These are phyloP conservation scores for Spodoptera littoralis DNA, from an alignment of 2,888 invertebrate genomes.

Conservation along the genomic window DNA sequence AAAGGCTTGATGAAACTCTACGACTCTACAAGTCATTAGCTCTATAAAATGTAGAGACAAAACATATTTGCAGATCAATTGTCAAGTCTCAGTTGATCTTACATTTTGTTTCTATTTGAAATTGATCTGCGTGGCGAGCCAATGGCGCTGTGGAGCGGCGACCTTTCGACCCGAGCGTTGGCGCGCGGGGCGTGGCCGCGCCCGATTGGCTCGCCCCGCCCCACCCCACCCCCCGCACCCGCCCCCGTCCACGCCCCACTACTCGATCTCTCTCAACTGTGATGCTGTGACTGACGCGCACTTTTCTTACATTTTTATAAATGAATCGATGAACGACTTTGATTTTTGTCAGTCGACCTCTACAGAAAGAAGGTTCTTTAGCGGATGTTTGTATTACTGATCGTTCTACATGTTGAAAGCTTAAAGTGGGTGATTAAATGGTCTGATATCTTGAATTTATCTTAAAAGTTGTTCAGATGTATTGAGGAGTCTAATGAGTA, in stretches of 20 bases:
- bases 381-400: too few species aligned
- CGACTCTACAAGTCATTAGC: neutral
- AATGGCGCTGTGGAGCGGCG: slow-evolving; percentile 73
- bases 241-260: slow-evolving; percentile 72
- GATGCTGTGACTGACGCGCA: slow-evolving; percentile 60
- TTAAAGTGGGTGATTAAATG: too few species aligned
- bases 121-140: slow-evolving; percentile 68
- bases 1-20: too few species aligned
- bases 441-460: too few species aligned
- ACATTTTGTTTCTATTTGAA: slow-evolving; percentile 35
- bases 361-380: too few species aligned
- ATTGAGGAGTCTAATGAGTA: too few species aligned
- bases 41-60: slow-evolving; percentile 1
- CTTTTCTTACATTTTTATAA: slow-evolving; percentile 52
- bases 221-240: slow-evolving; percentile 61
- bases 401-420: too few species aligned
- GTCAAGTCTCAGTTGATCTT: slow-evolving; percentile 12
- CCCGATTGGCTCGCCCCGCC: slow-evolving; percentile 81
- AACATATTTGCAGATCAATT: slow-evolving; percentile 13
- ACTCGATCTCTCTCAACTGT: slow-evolving; percentile 57
- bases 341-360: slow-evolving; percentile 12
- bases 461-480: too few species aligned
- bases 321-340: slow-evolving; percentile 23
- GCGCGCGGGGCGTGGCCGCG: slow-evolving; percentile 85
- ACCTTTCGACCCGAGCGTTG: slow-evolving; percentile 83